phyloP scores from a whole-genome alignment of 2,113 vertebrate species.

The Festucalex cinctus region DNA sequence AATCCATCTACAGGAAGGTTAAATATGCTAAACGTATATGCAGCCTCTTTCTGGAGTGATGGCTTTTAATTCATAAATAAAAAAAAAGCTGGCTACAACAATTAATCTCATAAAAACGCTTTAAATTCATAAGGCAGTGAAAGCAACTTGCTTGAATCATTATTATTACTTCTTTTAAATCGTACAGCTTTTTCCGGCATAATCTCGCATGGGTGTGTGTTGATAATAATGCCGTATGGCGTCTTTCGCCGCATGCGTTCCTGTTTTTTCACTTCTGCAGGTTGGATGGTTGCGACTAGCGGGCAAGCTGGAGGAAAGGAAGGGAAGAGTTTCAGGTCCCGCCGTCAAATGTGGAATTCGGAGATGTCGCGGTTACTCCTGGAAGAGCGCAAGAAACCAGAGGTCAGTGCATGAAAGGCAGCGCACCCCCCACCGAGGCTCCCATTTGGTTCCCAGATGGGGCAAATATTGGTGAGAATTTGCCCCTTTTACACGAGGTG shows the following conservation, averaged over 20 bases:
- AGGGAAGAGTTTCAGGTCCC: slow-evolving; percentile 50
- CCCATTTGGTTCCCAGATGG: neutral
- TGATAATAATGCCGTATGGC: slow-evolving; percentile 68
- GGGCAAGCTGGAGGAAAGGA: slow-evolving; percentile 72
- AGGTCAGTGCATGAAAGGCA: slow-evolving; percentile 33
- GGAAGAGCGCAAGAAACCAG: slow-evolving; percentile 49
- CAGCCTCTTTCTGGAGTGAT: slow-evolving; percentile 77
- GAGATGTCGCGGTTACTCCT: slow-evolving; percentile 81
- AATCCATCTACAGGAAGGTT: slow-evolving; percentile 55
- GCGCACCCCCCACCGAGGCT: no score
- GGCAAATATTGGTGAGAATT: neutral
- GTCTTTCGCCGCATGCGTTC: slow-evolving; percentile 83
- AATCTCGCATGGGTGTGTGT: slow-evolving; percentile 53
- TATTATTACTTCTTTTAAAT: slow-evolving; percentile 44
- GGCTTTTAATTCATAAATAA: slow-evolving; percentile 82
- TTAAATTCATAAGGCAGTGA: slow-evolving; percentile 68
- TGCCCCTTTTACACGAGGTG: neutral
- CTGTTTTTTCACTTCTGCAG: slow-evolving; percentile 50
- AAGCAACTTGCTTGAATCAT: slow-evolving; percentile 52
- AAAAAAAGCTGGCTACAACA: slow-evolving; percentile 76
- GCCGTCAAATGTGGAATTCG: slow-evolving; percentile 37
- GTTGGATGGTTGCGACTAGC: slow-evolving; percentile 75
- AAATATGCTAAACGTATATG: slow-evolving; percentile 54
- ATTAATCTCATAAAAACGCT: slow-evolving; percentile 70
- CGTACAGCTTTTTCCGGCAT: slow-evolving; percentile 60